Evolutionary conservation across 2,797 vertebrate genomes (phyloP).

Genomic region (Brachymystax lenok): DNA sequence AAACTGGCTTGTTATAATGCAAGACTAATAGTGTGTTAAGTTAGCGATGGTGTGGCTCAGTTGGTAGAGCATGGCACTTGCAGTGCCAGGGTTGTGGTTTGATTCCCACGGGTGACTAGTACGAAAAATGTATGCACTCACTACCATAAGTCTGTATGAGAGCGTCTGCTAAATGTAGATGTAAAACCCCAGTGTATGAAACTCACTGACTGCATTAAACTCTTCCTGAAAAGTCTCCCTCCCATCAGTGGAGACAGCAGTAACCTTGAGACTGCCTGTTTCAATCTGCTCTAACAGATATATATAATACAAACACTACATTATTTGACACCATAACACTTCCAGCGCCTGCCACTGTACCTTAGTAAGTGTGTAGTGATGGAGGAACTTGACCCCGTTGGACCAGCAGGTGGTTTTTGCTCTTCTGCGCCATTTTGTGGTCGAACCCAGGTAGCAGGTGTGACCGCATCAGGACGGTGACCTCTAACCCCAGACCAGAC

Average conservation of each 20-base stretch:
- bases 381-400: conserved; percentile 78
- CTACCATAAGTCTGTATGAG: too few species aligned
- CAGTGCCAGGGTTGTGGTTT: too few species aligned
- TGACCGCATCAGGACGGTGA: conserved; percentile 81
- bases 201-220: conserved; percentile 39
- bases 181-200: background rate
- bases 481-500: conserved; percentile 77
- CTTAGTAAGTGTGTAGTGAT: conserved; percentile 74
- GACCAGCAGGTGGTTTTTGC: conserved; percentile 79
- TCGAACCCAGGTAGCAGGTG: conserved; percentile 81
- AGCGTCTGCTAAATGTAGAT: background rate
- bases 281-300: conserved; percentile 73
- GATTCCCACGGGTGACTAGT: too few species aligned
- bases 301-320: background rate
- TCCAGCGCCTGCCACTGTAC: conserved; percentile 52
- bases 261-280: conserved; percentile 70
- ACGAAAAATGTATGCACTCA: too few species aligned
- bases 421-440: conserved; percentile 79
- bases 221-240: conserved; percentile 65
- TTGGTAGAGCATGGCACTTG: too few species aligned
- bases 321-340: background rate
- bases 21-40: background rate
- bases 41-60: background rate
- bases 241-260: conserved; percentile 58
- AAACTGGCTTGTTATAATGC: too few species aligned